phyloP scores from a whole-genome alignment of 2,797 vertebrate genomes.

The Myotis findleyi region DNA sequence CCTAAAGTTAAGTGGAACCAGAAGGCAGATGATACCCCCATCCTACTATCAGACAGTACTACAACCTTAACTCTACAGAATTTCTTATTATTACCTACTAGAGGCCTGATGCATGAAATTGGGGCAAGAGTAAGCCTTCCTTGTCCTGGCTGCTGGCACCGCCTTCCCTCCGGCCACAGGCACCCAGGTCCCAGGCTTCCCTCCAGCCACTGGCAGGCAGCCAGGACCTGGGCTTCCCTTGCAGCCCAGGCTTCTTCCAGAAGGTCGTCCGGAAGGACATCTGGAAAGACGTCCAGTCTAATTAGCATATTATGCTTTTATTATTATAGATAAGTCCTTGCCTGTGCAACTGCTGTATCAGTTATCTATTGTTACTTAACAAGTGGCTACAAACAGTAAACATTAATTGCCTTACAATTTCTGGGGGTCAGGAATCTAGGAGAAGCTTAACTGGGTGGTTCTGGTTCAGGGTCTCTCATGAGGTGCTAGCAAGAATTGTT shows the following conservation, averaged over 20 bases:
- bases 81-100: conserved; percentile 4
- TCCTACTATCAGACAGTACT: neutral
- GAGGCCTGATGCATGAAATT: too few species aligned
- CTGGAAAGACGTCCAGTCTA: too few species aligned
- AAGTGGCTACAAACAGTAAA: neutral
- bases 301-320: too few species aligned
- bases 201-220: too few species aligned
- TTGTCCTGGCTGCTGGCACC: too few species aligned
- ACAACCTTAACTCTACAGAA: neutral
- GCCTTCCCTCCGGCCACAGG: too few species aligned
- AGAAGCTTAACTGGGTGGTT: neutral
- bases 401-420: neutral
- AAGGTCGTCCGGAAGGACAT: too few species aligned
- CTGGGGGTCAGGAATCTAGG: neutral
- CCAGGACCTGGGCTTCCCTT: too few species aligned
- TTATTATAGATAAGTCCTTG: neutral
- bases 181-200: too few species aligned
- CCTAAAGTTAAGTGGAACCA: neutral
- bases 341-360: neutral
- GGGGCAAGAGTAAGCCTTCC: too few species aligned
- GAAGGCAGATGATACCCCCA: neutral
- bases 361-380: neutral
- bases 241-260: too few species aligned
- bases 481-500: neutral
- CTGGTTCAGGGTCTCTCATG: neutral